Evolutionary conservation across 2,113 vertebrate genomes (phyloP), one percentile per base, ranked within the genome.

Genomic region (Albula goreensis): DNA sequence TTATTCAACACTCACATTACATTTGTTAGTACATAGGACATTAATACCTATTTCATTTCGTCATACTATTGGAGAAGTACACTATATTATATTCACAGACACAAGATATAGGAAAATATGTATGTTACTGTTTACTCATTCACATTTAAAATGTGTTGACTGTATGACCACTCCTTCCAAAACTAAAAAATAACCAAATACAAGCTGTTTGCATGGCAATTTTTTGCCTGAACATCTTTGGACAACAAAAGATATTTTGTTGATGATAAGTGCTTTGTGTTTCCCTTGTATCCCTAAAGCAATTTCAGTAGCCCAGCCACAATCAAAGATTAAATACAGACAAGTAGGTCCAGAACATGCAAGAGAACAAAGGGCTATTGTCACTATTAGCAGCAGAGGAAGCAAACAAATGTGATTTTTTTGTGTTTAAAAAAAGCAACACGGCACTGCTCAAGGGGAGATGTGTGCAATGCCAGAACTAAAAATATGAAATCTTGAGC

Each of bases 241-340:
- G 9, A 77, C 81, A 22, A 74, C 8, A 13, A 87, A 80, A 63
- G 51, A 25, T 49, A 85, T 86, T 86, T 83, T 19, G 48, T 12
- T 60, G 78, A 52, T 49, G 41, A 86, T 81, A 87, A 83, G 51
- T 63, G 81, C 82, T 78, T 56, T 63, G 48, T 79, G 31, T 77
- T 81, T 53, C 56, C 25, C 19, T 57, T 50, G 50, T 66, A 63
- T 90, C 79, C 86, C 50, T 22, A 7, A 86, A 82, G 84, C 52
- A 66, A 85, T 88, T 84, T 87, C 22, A 85, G 52, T 51, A 48
- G 31, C 52, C 51, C 85, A n/a, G 82, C 85, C 80, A 87, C 74
- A 81, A 87, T 77, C 79, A 84, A 87, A 79, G 87, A 85, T 83
- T 25, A 82, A 87, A 82, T 53, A 81, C 6, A 81, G n/a, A 82